Conservation (phyloP, 2,797 vertebrate species). For the Pelochelys cantorii region DNA sequence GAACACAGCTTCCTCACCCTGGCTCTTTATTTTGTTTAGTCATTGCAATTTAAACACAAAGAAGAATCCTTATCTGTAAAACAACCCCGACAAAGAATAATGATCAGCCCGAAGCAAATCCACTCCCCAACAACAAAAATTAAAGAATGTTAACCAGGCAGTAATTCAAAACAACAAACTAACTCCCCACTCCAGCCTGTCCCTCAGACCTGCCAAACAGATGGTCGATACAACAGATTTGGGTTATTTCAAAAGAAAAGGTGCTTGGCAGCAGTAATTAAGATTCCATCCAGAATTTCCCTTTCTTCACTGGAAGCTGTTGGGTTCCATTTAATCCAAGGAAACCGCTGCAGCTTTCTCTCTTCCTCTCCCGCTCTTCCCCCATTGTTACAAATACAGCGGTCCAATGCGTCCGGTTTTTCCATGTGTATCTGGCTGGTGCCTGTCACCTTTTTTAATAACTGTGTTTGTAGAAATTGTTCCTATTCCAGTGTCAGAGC, state of each 20-base stretch:
- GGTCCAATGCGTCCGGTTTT: not conserved
- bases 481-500: not conserved
- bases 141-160: not conserved
- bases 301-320: not conserved
- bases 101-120: not conserved
- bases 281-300: rapidly evolving
- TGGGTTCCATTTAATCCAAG: not conserved
- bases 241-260: not conserved
- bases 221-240: not conserved
- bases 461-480: not conserved
- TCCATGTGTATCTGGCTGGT: not conserved
- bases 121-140: not conserved
- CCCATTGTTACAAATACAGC: rapidly evolving
- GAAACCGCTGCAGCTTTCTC: not conserved
- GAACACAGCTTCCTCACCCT: not conserved
- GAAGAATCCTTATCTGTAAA: rapidly evolving
- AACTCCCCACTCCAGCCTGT: not conserved
- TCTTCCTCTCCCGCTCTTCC: not conserved
- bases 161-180: not conserved
- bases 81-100: not conserved
- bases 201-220: not conserved
- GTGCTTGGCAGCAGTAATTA: not conserved
- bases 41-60: not conserved
- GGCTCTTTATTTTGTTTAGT: not conserved
- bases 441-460: not conserved